phyloP scores from a whole-genome alignment of 2,113 vertebrate genomes.

The Anoura caudifer region DNA sequence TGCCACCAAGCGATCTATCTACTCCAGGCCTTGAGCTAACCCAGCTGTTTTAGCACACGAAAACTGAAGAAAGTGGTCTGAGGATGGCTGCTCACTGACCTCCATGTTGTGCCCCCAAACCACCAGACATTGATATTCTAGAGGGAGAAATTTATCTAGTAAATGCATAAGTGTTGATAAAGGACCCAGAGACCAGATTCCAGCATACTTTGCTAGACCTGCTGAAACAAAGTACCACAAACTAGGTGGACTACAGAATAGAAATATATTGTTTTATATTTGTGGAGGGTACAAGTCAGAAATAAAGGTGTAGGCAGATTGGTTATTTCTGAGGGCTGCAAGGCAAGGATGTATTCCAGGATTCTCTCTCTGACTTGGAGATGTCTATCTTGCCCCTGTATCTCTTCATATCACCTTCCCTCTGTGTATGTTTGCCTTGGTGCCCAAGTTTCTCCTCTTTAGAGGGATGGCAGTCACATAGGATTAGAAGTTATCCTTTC shows the following conservation, averaged over 20 bases:
- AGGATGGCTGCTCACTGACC: not conserved
- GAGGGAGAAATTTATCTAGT: not conserved
- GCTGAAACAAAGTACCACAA: not conserved
- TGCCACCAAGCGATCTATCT: constrained; percentile 6
- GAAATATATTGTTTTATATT: not conserved
- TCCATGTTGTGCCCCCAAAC: not conserved
- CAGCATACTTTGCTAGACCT: not conserved
- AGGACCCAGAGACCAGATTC: not conserved
- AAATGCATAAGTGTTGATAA: not conserved
- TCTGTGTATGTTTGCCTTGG: not conserved
- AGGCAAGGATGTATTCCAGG: not conserved
- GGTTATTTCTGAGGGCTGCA: not conserved
- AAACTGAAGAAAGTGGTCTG: not conserved
- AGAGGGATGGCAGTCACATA: not conserved
- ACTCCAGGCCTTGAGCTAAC: not conserved
- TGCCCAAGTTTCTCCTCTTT: not conserved
- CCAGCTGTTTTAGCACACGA: not conserved
- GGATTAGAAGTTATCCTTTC: not conserved
- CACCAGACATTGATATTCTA: not conserved
- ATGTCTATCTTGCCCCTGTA: rapidly evolving
- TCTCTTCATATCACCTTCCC: not conserved
- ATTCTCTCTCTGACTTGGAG: not conserved
- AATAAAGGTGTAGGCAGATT: not conserved
- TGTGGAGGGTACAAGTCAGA: not conserved
- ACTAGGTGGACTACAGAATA: not conserved